Evolutionary conservation across 2,888 invertebrate genomes (phyloP).

Genomic region (Listrodromus nycthemerus): DNA sequence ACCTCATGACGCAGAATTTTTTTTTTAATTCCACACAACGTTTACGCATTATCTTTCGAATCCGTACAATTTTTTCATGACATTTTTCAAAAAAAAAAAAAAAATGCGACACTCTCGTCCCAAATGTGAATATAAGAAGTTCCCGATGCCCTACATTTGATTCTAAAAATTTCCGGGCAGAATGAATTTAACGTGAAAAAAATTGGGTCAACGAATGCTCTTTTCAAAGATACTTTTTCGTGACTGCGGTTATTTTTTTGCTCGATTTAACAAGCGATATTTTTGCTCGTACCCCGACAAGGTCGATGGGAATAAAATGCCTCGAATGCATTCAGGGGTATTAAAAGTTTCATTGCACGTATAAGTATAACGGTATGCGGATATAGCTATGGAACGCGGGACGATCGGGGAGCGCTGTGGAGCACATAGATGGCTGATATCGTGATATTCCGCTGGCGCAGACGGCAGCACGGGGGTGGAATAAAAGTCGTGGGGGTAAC

Average conservation of each 20-base stretch:
- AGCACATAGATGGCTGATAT: conserved; percentile 21
- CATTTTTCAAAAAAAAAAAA: neutral
- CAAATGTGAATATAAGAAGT: too few species aligned
- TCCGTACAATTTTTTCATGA: neutral
- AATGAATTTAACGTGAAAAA: too few species aligned
- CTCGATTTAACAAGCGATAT: neutral
- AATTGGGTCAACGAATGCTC: too few species aligned
- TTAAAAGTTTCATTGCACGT: conserved; percentile 10
- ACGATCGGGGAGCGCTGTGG: neutral
- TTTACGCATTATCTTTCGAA: too few species aligned
- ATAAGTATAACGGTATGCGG: conserved; percentile 7
- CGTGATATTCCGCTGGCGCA: conserved; percentile 26
- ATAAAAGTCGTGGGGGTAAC: conserved; percentile 77
- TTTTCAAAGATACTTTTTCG: neutral
- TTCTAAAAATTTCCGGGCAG: too few species aligned
- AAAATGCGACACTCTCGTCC: too few species aligned
- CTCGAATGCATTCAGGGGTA: conserved; percentile 12
- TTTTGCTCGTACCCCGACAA: neutral
- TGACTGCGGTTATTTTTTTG: too few species aligned
- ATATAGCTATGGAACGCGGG: conserved; percentile 1
- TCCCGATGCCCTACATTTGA: too few species aligned
- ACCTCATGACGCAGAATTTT: too few species aligned
- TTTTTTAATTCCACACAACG: too few species aligned
- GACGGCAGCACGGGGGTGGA: conserved; percentile 71
- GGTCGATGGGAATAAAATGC: neutral